Evolutionary conservation across 2,797 vertebrate genomes (phyloP), one percentile per base, ranked within the genome.

Genomic region (Lithobates pipiens): DNA sequence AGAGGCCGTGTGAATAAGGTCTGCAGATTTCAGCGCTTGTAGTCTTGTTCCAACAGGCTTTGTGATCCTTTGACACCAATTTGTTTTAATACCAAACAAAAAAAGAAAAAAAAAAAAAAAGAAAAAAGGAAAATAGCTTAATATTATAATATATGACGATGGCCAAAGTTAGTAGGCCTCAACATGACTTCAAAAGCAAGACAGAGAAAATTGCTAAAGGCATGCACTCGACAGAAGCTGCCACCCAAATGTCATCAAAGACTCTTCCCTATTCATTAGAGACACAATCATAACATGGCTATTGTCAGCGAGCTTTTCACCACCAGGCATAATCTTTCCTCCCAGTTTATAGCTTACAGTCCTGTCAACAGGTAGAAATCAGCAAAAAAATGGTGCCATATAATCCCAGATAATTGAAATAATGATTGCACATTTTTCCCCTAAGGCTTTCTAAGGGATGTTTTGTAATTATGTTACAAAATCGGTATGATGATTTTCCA

Each of bases 361-460:
- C 13, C 76, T 84, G 81, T 87, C 86, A 84, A 87, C 81, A 83
- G 76, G 81, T 79, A 75, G 57, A 79, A 42, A 72, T 36, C 76
- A 74, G 72, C 54, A 61, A 68, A 75, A 86, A 83, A 61, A 77
- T 80, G 69, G 76, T 46, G 76, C 61, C 21, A 13, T 29, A 57
- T 83, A 87, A 87, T 84, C 86, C 71, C n/a, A 61, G 76, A 80
- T 87, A 87, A 87, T 83, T 80, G 76, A 61, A 83, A 80, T 83
- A 74, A 83, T 87, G 68, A 87, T 76, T 61, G 29, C 23, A 75
- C n/a, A 25, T 25, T 21, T 36, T 39, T 79, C 50, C 79, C 79
- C 69, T 57, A 61, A 54, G 57, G 76, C 73, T 78, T 83, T 69
- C 67, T 73, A 42, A 74, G 23, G 80, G 57, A 82, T 86, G 77